A percentile compares a stretch with the other conserved stretches of the same genome.
These are phyloP conservation scores for Drosophila suboccidentalis DNA, from an alignment of 2,888 invertebrate species.

Conservation along the genomic window DNA sequence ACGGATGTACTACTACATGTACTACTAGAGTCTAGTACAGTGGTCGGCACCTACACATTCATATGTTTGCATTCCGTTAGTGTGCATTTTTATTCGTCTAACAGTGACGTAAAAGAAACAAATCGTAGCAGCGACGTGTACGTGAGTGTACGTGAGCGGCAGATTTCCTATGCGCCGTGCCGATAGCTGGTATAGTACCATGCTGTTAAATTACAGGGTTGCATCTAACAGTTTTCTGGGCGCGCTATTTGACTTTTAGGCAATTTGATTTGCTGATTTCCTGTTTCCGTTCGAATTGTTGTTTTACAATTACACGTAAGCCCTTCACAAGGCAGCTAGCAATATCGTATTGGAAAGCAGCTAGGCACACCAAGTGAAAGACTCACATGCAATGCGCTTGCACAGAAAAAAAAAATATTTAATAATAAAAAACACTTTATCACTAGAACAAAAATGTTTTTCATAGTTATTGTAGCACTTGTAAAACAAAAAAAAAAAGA, in stretches of 20 bases:
- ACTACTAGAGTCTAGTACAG: too few species aligned
- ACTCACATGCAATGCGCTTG: slow-evolving; percentile 81
- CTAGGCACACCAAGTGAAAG: slow-evolving; percentile 85
- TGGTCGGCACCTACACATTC: too few species aligned
- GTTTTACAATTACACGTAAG: slow-evolving; percentile 84
- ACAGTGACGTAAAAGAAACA: too few species aligned
- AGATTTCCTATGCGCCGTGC: too few species aligned
- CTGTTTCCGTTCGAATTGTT: slow-evolving; percentile 36
- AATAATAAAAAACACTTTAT: not conserved
- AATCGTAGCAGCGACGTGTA: too few species aligned
- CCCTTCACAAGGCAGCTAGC: slow-evolving; percentile 86
- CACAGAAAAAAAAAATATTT: not conserved
- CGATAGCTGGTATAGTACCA: too few species aligned
- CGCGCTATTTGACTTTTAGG: slow-evolving; percentile 22
- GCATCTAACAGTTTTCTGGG: not conserved
- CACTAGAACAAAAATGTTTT: slow-evolving; percentile 7
- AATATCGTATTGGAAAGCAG: slow-evolving; percentile 72
- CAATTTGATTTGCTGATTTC: not conserved
- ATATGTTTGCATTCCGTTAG: too few species aligned
- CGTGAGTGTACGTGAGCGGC: too few species aligned
- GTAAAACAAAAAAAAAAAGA: not conserved
- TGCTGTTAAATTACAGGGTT: slow-evolving; percentile 9
- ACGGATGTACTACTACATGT: too few species aligned
- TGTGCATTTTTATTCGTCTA: too few species aligned
- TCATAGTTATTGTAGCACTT: not conserved